Conservation (phyloP, 53 echinoderm and acorn worm species). For the Holothuria scabra region DNA sequence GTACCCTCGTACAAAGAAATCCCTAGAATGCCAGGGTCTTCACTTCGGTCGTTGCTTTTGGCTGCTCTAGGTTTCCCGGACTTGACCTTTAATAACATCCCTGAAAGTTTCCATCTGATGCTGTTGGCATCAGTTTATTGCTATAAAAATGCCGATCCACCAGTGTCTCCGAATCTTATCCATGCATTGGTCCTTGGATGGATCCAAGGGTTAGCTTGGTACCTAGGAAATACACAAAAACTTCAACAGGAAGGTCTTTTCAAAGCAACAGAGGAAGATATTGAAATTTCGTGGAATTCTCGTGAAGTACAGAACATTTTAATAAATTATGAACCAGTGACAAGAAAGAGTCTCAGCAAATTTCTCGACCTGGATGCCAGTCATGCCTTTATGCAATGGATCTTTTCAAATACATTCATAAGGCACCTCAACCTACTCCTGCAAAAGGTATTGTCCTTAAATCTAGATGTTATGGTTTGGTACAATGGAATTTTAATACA, state of each 20-base stretch:
- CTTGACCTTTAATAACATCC: background rate
- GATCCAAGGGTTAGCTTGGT: background rate
- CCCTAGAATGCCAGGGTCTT: conserved; percentile 54
- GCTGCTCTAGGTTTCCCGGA: background rate
- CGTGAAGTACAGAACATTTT: conserved; percentile 21
- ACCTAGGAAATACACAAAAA: no score
- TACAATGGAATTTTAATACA: conserved; percentile 81
- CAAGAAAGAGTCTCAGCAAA: background rate
- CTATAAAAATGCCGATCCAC: background rate
- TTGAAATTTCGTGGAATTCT: background rate
- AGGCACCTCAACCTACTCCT: conserved; percentile 67
- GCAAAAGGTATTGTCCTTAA: background rate
- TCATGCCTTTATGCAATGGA: conserved; percentile 81
- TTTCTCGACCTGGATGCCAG: conserved; percentile 58
- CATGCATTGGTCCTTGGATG: background rate
- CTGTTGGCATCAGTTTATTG: background rate
- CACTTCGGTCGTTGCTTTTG: conserved; percentile 46
- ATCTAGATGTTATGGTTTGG: conserved; percentile 64
- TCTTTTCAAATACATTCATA: conserved; percentile 58
- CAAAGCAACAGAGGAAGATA: background rate
- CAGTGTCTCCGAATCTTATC: background rate
- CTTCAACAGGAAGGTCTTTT: no score
- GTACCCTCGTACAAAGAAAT: conserved; percentile 52
- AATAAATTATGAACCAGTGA: conserved; percentile 40
- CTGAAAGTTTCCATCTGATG: background rate